Conservation (phyloP, 2,797 vertebrate species). For the Silurus aristotelis region DNA sequence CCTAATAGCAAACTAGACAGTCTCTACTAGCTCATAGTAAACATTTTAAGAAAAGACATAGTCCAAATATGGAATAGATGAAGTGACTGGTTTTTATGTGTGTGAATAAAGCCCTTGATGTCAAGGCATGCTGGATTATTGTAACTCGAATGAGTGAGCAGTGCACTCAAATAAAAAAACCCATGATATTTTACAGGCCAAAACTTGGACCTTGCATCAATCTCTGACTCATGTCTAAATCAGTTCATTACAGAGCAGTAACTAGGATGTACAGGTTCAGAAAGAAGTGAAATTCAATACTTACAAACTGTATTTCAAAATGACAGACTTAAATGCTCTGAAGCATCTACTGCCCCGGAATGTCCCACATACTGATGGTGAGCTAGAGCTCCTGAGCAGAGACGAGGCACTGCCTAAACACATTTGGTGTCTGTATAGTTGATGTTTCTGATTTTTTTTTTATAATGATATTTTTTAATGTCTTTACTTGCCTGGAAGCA, state of each 20-base stretch:
- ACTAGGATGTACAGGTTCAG: slow-evolving; percentile 9
- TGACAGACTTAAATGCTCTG: slow-evolving; percentile 20
- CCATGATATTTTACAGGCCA: slow-evolving; percentile 9
- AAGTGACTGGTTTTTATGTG: slow-evolving; percentile 3
- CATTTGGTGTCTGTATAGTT: slow-evolving; percentile 33
- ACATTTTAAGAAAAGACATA: slow-evolving; percentile 20
- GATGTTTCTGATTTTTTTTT: slow-evolving; percentile 40
- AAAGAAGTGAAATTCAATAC: not conserved
- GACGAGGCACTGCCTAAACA: slow-evolving; percentile 33
- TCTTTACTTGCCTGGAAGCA: slow-evolving; percentile 43
- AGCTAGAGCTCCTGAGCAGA: slow-evolving; percentile 12
- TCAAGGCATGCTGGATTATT: slow-evolving; percentile 40
- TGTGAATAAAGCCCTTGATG: slow-evolving; percentile 27
- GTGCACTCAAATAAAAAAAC: slow-evolving; percentile 1
- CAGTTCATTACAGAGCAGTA: slow-evolving; percentile 9
- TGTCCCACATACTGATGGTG: slow-evolving; percentile 31
- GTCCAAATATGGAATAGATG: slow-evolving; percentile 12
- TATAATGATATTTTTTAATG: slow-evolving; percentile 39
- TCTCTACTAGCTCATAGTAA: slow-evolving; percentile 45
- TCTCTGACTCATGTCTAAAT: slow-evolving; percentile 3
- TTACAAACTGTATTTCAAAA: slow-evolving; percentile 8
- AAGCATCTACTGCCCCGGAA: slow-evolving; percentile 39
- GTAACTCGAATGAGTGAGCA: slow-evolving; percentile 30
- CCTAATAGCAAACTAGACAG: slow-evolving; percentile 78
- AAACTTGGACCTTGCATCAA: slow-evolving; percentile 21